Conservation (phyloP, 92 coral and sea anemone species). For the Blastomussa wellsi region DNA sequence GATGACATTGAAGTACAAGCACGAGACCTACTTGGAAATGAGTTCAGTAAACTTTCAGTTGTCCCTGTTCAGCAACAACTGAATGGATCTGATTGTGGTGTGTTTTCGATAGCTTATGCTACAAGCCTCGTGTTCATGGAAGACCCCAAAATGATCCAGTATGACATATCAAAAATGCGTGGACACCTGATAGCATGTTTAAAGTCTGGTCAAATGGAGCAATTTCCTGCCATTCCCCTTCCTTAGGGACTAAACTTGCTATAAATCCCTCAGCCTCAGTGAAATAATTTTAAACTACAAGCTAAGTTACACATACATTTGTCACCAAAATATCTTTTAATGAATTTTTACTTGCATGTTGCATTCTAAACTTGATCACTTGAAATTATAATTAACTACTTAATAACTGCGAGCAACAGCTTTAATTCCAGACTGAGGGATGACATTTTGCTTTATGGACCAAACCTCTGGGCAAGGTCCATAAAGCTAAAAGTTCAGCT, state of each 20-base stretch:
- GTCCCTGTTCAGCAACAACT: too few relatives aligned
- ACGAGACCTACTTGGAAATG: too few relatives aligned
- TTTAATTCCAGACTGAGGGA: too few relatives aligned
- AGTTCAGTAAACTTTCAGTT: too few relatives aligned
- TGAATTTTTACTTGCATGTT: not conserved
- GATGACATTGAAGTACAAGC: too few relatives aligned
- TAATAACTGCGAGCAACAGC: too few relatives aligned
- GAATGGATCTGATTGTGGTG: slow-evolving; percentile 18
- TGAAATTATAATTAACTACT: too few relatives aligned
- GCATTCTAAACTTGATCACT: slow-evolving; percentile 2
- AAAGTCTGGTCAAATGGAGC: slow-evolving; percentile 19
- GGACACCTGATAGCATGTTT: slow-evolving; percentile 4
- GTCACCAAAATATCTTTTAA: not conserved
- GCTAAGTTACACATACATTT: not conserved
- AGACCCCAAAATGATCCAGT: not conserved
- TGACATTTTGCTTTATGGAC: too few relatives aligned
- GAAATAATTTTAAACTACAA: not conserved
- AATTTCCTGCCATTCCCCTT: slow-evolving; percentile 15
- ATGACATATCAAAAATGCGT: slow-evolving; percentile 17
- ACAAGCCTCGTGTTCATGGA: slow-evolving; percentile 6
- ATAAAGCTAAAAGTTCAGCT: too few relatives aligned
- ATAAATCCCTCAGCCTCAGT: not conserved
- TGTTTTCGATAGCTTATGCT: slow-evolving; percentile 14
- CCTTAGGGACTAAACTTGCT: not conserved
- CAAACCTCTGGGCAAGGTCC: too few relatives aligned